These are phyloP conservation scores for Eidolon helvum DNA, from an alignment of 2,113 vertebrate genomes.

Conservation along the genomic window DNA sequence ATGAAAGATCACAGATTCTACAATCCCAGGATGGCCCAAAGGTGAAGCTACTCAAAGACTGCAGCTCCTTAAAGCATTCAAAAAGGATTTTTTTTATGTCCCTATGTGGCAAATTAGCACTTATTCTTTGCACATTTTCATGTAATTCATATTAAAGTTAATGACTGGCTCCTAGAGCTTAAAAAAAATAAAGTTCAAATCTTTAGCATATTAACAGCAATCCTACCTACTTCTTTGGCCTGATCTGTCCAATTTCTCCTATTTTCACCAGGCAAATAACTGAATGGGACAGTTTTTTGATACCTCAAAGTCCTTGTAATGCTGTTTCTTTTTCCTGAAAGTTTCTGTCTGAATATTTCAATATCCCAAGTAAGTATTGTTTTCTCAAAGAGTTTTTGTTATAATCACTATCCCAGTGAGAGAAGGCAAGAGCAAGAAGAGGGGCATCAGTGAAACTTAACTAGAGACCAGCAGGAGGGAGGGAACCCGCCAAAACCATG, in stretches of 20 bases:
- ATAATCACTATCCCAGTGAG: rapidly evolving
- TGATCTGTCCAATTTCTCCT: background rate
- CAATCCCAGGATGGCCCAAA: background rate
- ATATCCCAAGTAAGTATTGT: background rate
- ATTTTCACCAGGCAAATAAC: background rate
- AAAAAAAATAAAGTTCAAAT: background rate
- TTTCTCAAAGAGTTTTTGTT: background rate
- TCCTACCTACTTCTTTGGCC: rapidly evolving
- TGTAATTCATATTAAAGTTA: background rate
- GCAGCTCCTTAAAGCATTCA: rapidly evolving
- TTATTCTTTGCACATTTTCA: background rate
- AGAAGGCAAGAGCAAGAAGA: rapidly evolving
- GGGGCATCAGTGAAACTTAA: rapidly evolving
- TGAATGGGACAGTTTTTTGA: too few relatives aligned
- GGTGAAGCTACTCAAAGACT: background rate
- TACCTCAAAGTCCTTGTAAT: background rate
- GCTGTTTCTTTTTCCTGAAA: background rate
- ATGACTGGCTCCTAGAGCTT: background rate
- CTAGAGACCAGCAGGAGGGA: background rate
- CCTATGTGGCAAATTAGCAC: background rate
- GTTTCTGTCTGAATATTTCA: background rate
- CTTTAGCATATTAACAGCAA: background rate
- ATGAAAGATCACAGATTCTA: background rate
- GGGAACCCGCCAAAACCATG: background rate
- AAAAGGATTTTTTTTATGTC: background rate